Percentiles rank a stretch among this genome's conserved stretches.
Conservation (phyloP, 2,888 invertebrate genomes). For the Tipula lateralis region DNA sequence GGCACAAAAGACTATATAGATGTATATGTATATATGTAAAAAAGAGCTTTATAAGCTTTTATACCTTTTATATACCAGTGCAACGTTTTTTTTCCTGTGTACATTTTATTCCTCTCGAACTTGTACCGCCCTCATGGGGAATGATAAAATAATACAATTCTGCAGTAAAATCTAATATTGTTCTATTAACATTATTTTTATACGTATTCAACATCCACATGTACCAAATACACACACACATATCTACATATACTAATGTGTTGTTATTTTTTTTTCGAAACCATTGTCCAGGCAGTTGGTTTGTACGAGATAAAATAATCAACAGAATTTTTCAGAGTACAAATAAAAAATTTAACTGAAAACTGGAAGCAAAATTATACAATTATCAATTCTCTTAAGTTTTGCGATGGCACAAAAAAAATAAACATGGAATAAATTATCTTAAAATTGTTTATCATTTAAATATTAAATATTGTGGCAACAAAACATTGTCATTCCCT, state of each 20-base stretch:
- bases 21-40: neutral
- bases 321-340: neutral
- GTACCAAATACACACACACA: too few relatives aligned
- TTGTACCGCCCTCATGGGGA: neutral
- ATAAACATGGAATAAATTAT: neutral
- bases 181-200: neutral
- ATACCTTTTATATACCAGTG: neutral
- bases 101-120: neutral
- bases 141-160: neutral
- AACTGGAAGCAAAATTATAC: neutral
- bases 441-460: neutral
- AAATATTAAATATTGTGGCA: neutral
- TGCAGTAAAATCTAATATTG: neutral
- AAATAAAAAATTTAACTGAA: neutral
- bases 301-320: neutral
- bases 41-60: neutral
- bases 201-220: too few relatives aligned
- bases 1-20: neutral
- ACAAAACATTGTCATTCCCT: neutral
- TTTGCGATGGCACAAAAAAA: neutral
- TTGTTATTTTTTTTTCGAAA: neutral
- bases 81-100: too few relatives aligned
- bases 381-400: neutral
- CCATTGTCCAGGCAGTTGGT: neutral
- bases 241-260: neutral